Conservation (phyloP, 2,888 invertebrate genomes). For the Diarsia rubi region DNA sequence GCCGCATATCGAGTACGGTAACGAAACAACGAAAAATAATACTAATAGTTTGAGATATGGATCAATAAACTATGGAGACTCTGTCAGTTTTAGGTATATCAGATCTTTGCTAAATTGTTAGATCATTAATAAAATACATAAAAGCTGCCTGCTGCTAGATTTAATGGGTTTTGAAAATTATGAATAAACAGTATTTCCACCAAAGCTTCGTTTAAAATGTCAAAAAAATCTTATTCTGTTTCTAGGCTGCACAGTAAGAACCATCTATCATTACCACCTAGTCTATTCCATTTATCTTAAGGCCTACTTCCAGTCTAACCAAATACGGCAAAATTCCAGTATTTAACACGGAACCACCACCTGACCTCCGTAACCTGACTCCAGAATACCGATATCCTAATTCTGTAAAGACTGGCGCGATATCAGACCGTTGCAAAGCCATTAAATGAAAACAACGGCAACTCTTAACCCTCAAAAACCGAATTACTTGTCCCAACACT, state of each 20-base stretch:
- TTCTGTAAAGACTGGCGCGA: constrained; percentile 20
- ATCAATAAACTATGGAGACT: not conserved
- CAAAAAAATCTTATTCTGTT: not conserved
- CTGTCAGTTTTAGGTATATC: not conserved
- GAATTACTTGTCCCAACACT: constrained; percentile 53
- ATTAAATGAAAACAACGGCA: constrained; percentile 30
- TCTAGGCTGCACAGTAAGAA: not conserved
- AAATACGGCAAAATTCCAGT: constrained; percentile 28
- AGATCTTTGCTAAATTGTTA: not conserved
- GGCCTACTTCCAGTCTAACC: constrained; percentile 1
- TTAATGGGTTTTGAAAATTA: not conserved
- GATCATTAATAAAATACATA: too few species aligned
- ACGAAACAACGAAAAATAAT: too few species aligned
- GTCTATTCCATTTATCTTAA: constrained; percentile 9
- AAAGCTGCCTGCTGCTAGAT: not conserved
- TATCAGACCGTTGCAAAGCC: constrained; percentile 43
- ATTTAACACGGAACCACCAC: constrained; percentile 21
- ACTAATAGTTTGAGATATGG: not conserved
- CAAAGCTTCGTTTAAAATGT: not conserved
- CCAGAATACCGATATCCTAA: constrained; percentile 40
- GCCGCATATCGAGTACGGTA: not conserved
- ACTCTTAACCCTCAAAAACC: constrained; percentile 48
- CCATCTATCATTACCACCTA: constrained; percentile 8
- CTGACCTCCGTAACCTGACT: constrained; percentile 27
- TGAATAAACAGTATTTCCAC: not conserved